These are phyloP conservation scores for Odontocerum albicorne DNA, from an alignment of 2,888 invertebrate species.

Conservation along the genomic window DNA sequence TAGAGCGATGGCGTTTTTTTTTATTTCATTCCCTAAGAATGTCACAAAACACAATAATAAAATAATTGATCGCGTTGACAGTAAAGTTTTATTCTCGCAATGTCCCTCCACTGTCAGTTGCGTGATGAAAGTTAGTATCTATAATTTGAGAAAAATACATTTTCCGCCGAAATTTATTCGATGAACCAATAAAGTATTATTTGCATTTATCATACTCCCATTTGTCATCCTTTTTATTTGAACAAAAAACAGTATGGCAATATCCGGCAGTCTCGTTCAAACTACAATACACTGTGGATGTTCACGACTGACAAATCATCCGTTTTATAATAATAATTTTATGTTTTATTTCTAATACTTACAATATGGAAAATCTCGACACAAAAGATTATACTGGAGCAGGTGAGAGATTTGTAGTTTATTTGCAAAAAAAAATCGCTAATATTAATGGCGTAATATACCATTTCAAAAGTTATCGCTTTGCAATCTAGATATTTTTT, in stretches of 20 bases:
- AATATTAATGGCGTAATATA: no score
- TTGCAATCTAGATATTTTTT: no score
- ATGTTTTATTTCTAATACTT: background rate
- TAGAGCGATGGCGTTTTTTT: no score
- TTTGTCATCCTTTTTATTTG: slow-evolving; percentile 6
- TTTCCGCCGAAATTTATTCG: slow-evolving; percentile 25
- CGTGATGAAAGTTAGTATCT: slow-evolving; percentile 17
- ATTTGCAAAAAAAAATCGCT: no score
- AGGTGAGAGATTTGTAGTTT: slow-evolving; percentile 12
- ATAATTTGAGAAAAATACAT: slow-evolving; percentile 25
- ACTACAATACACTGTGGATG: background rate
- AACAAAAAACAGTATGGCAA: background rate
- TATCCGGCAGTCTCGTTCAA: slow-evolving; percentile 4
- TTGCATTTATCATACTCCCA: slow-evolving; percentile 17
- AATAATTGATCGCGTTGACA: background rate
- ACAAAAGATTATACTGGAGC: slow-evolving; percentile 12
- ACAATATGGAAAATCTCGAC: no score
- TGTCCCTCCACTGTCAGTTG: slow-evolving; percentile 4
- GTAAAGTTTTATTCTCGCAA: background rate
- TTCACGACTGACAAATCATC: background rate
- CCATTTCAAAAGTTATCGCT: no score
- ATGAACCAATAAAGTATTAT: slow-evolving; percentile 22
- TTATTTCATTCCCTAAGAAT: no score
- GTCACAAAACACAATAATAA: no score
- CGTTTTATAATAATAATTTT: background rate